A percentile compares a stretch with the other conserved stretches of the same genome.
These are phyloP conservation scores for Drosophila paulistorum DNA, from an alignment of 1,140 invertebrate species.

Conservation along the genomic window DNA sequence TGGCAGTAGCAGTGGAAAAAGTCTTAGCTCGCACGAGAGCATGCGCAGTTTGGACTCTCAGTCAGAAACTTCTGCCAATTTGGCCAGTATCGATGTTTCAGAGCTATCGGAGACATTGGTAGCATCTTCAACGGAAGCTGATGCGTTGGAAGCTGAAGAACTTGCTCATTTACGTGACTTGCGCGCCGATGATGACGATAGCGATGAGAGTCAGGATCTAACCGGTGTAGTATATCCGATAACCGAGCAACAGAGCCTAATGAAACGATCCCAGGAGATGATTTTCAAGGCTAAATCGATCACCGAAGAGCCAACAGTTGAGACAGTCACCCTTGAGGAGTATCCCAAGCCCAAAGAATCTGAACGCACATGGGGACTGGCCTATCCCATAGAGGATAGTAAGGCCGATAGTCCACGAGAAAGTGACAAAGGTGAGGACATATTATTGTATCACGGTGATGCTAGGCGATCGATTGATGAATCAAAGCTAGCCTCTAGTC, in stretches of 20 bases:
- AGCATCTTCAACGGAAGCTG: conserved; percentile 88
- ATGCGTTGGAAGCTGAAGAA: conserved; percentile 71
- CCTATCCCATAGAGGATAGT: conserved; percentile 68
- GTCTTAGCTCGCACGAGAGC: conserved; percentile 93
- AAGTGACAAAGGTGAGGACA: conserved; percentile 67
- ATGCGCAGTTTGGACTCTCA: conserved; percentile 95
- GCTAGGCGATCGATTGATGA: conserved; percentile 71
- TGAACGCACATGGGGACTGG: conserved; percentile 71
- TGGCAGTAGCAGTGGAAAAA: conserved; percentile 81
- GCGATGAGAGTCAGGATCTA: conserved; percentile 71
- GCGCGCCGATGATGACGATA: conserved; percentile 71
- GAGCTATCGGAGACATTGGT: conserved; percentile 95
- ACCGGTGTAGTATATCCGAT: conserved; percentile 44
- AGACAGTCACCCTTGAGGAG: conserved; percentile 67
- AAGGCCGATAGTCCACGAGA: conserved; percentile 66
- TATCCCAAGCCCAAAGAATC: conserved; percentile 71
- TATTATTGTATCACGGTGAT: conserved; percentile 71
- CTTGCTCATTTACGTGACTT: conserved; percentile 64
- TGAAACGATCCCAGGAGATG: conserved; percentile 96
- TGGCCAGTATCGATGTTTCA: conserved; percentile 94
- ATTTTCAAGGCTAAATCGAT: conserved; percentile 89
- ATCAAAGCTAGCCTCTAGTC: conserved; percentile 84
- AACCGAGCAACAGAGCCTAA: conserved; percentile 86
- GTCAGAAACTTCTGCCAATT: conserved; percentile 93
- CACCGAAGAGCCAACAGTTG: conserved; percentile 40